Percentiles rank a stretch among this genome's conserved stretches.
Evolutionary conservation across 2,113 vertebrate species (phyloP).

Genomic region (Hemicordylus capensis): DNA sequence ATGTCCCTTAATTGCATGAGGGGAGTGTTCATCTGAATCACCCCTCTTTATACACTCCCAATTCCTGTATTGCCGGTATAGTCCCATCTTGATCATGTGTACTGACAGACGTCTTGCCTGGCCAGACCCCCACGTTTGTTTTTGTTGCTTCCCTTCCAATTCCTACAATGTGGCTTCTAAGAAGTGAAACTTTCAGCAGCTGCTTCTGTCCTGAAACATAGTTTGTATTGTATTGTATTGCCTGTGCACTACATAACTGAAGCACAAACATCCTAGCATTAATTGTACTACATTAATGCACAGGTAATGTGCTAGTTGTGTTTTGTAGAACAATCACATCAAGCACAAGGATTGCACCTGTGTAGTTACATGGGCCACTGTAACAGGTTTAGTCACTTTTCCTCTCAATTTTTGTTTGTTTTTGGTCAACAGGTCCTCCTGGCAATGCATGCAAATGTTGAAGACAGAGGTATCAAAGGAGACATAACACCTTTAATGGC

Average conservation of each 20-base stretch:
- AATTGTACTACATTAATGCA: neutral
- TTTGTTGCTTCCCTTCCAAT: no score
- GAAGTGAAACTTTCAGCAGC: neutral
- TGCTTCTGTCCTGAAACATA: neutral
- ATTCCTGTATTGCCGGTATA: no score
- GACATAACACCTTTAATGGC: constrained; percentile 99
- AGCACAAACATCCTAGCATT: neutral
- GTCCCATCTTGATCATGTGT: no score
- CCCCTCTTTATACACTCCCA: no score
- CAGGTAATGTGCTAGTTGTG: neutral
- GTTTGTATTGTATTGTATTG: neutral
- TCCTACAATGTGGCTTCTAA: neutral
- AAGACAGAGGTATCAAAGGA: constrained; percentile 97
- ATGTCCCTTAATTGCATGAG: neutral
- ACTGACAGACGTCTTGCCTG: no score
- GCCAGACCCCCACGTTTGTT: no score
- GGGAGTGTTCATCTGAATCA: no score
- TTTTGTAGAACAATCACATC: accelerated
- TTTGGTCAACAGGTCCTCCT: constrained; percentile 86
- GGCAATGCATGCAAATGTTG: constrained; percentile 98
- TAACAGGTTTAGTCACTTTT: accelerated
- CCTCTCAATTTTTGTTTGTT: neutral
- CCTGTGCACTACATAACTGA: neutral
- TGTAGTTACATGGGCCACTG: neutral
- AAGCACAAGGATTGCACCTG: neutral